These are phyloP conservation scores for Danionella dracula DNA, from an alignment of 2,797 vertebrate species.

Conservation along the genomic window DNA sequence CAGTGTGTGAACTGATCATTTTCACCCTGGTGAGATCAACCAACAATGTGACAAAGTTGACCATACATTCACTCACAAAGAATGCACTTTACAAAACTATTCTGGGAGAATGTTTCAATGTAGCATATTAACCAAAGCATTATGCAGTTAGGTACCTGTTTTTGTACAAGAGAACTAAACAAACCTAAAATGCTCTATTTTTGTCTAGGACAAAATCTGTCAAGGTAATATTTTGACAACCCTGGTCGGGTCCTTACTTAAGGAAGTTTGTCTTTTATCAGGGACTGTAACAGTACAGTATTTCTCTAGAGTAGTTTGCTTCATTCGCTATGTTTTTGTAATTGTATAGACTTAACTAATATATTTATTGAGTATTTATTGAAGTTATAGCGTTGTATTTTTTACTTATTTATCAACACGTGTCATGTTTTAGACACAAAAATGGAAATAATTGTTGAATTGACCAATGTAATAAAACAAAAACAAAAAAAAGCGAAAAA, in stretches of 20 bases:
- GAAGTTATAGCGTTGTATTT: conserved; percentile 71
- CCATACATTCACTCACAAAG: conserved; percentile 64
- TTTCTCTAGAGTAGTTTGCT: conserved; percentile 69
- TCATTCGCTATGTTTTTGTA: conserved; percentile 58
- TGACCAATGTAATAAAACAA: conserved; percentile 65
- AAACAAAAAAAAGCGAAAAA: conserved; percentile 44
- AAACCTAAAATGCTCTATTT: conserved; percentile 21
- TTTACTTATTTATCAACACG: conserved; percentile 78
- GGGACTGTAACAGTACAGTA: conserved; percentile 72
- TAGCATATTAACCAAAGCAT: conserved; percentile 80
- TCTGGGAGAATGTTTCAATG: conserved; percentile 64
- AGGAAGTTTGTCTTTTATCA: conserved; percentile 54
- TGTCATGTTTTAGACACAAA: conserved; percentile 47
- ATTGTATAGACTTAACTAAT: conserved; percentile 67
- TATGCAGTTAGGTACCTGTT: conserved; percentile 55
- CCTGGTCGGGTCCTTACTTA: conserved; percentile 39
- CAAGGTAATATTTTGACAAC: conserved; percentile 53
- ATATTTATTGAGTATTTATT: conserved; percentile 84
- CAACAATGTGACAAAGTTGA: conserved; percentile 65
- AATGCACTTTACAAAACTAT: conserved; percentile 79
- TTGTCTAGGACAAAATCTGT: conserved; percentile 32
- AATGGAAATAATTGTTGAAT: conserved; percentile 70
- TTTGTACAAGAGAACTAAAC: conserved; percentile 27
- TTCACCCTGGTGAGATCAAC: conserved; percentile 39
- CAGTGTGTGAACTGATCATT: conserved; percentile 3